These are phyloP conservation scores for Eurytoma adleriae DNA, from an alignment of 2,888 invertebrate species.

Conservation along the genomic window DNA sequence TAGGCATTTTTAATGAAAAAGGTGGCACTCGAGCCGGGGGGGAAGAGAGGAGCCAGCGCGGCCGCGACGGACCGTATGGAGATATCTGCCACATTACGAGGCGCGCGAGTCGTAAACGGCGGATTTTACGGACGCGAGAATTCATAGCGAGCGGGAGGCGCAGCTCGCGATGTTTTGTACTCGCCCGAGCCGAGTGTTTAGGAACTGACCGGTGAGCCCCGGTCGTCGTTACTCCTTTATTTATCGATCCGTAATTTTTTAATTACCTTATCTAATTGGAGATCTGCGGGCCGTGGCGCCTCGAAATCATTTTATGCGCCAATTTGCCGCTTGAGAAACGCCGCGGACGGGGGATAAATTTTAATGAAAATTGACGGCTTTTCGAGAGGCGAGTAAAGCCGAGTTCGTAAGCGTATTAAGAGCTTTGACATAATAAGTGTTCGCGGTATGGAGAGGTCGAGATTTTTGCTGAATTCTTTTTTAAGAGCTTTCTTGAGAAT, in stretches of 20 bases:
- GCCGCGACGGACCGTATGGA: conserved; percentile 64
- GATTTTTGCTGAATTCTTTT: not conserved
- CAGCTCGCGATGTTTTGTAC: not conserved
- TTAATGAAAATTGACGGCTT: conserved; percentile 51
- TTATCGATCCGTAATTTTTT: conserved; percentile 66
- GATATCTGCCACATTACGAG: conserved; percentile 72
- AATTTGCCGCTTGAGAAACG: conserved; percentile 39
- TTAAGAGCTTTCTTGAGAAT: not conserved
- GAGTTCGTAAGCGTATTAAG: conserved; percentile 7
- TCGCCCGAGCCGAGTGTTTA: not conserved
- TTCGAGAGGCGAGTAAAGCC: conserved; percentile 10
- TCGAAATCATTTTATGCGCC: conserved; percentile 58
- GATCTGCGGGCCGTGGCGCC: conserved; percentile 71
- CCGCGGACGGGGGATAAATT: conserved; percentile 42
- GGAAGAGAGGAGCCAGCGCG: not conserved
- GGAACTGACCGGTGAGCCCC: too few relatives aligned
- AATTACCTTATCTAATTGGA: conserved; percentile 74
- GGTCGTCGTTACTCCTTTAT: not conserved
- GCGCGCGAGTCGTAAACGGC: conserved; percentile 66
- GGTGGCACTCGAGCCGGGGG: conserved; percentile 29
- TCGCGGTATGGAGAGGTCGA: not conserved
- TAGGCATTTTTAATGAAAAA: conserved; percentile 51
- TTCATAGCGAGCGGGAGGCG: conserved; percentile 48
- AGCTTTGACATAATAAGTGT: conserved; percentile 30
- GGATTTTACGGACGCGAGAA: conserved; percentile 67